Evolutionary conservation across 2,113 vertebrate species (phyloP).

Genomic region (Genyomyrus donnyi): DNA sequence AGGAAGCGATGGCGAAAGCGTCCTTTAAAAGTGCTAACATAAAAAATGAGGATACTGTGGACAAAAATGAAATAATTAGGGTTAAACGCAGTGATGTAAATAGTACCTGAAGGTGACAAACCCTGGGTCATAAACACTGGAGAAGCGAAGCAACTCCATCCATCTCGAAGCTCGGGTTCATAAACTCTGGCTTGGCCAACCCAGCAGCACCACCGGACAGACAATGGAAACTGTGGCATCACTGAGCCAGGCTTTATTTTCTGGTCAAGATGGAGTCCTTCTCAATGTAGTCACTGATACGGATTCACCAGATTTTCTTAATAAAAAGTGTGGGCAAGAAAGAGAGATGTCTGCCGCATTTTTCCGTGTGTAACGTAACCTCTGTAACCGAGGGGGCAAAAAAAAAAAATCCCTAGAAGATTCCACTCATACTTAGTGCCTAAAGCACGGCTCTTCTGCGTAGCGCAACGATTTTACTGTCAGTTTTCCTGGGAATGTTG

Average conservation of each 20-base stretch:
- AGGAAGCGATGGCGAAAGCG: background rate
- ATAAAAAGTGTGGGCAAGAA: background rate
- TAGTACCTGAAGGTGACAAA: conserved; percentile 39
- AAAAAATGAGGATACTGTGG: background rate
- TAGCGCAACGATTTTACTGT: background rate
- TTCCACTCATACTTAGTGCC: background rate
- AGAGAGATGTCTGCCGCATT: background rate
- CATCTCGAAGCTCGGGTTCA: conserved; percentile 26
- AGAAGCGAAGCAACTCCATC: conserved; percentile 38
- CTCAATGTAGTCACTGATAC: background rate
- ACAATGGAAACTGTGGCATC: conserved; percentile 28
- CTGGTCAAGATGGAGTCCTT: background rate
- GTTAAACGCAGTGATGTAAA: conserved; percentile 48
- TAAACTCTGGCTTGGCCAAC: conserved; percentile 43
- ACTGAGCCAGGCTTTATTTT: background rate
- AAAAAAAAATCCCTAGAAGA: background rate
- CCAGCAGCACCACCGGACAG: conserved; percentile 21
- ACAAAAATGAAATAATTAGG: background rate
- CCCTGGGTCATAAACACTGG: conserved; percentile 36
- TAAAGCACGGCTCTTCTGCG: background rate
- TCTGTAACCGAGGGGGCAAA: background rate
- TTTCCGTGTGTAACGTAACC: background rate
- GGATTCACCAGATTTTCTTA: background rate
- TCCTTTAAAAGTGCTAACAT: background rate
- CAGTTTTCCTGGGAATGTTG: background rate